These are phyloP conservation scores for Psettodes erumei DNA, from an alignment of 2,113 vertebrate genomes.

Conservation along the genomic window DNA sequence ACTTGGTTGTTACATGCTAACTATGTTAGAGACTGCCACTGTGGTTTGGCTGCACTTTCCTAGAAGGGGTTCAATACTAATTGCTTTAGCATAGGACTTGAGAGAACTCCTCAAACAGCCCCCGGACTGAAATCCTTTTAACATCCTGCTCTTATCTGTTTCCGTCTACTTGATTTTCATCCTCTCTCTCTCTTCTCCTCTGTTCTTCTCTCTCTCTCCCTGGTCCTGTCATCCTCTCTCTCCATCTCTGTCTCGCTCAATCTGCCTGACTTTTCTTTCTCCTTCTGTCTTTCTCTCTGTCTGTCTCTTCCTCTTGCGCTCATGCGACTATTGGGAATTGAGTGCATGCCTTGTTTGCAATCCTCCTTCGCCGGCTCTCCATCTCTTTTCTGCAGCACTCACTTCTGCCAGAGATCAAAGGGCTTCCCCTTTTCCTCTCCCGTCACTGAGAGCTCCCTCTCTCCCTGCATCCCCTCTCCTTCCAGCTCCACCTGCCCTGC, in stretches of 20 bases:
- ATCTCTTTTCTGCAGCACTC: constrained; percentile 72
- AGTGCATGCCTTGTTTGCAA: constrained; percentile 77
- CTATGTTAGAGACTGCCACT: constrained; percentile 68
- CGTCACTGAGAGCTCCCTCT: constrained; percentile 59
- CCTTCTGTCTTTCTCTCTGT: constrained; percentile 32
- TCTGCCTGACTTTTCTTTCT: too few relatives aligned
- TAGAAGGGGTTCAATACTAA: constrained; percentile 83
- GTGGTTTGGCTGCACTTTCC: constrained; percentile 75
- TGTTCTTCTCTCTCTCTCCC: constrained; percentile 26
- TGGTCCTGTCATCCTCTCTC: constrained; percentile 40
- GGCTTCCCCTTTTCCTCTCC: constrained; percentile 74
- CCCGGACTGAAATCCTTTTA: constrained; percentile 75
- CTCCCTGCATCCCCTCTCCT: constrained; percentile 53
- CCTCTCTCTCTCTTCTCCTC: constrained; percentile 32
- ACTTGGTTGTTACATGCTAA: constrained; percentile 76
- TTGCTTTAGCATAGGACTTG: constrained; percentile 80
- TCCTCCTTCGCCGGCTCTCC: constrained; percentile 71
- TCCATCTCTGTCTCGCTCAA: constrained; percentile 50
- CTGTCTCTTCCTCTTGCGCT: constrained; percentile 35
- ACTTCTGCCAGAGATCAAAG: constrained; percentile 83
- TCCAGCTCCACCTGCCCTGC: constrained; percentile 56
- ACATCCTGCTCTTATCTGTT: constrained; percentile 77
- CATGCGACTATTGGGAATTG: constrained; percentile 72
- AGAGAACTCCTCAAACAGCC: constrained; percentile 78
- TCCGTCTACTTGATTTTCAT: constrained; percentile 65